Evolutionary conservation across 1,140 invertebrate species (phyloP).

Genomic region (Thaumatotibia leucotreta): DNA sequence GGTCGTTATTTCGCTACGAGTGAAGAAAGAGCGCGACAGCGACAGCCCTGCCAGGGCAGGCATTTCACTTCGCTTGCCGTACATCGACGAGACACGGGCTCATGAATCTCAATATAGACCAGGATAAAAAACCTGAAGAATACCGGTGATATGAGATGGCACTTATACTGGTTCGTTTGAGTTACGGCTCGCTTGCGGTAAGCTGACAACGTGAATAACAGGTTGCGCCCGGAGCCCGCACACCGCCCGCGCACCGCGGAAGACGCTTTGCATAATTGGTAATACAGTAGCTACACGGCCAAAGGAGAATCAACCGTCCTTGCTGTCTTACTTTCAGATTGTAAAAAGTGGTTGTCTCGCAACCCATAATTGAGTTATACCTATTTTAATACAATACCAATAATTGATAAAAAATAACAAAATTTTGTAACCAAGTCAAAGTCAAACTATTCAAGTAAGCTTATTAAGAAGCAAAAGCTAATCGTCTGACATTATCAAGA

Average conservation of each 20-base stretch:
- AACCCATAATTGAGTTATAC: not conserved
- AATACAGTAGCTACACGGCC: slow-evolving; percentile 53
- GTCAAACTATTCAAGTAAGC: no score
- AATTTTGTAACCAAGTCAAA: no score
- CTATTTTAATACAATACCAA: no score
- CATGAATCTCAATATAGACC: not conserved
- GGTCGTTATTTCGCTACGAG: slow-evolving; percentile 74
- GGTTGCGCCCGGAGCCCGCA: slow-evolving; percentile 47
- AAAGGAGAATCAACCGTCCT: not conserved
- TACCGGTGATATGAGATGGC: not conserved
- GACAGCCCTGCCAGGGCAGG: slow-evolving; percentile 36
- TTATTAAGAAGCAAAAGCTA: no score
- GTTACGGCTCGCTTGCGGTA: not conserved
- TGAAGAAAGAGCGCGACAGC: slow-evolving; percentile 73
- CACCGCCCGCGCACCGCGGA: slow-evolving; percentile 54
- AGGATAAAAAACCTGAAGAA: not conserved
- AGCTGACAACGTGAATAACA: not conserved
- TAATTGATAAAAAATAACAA: not conserved
- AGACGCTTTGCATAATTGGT: slow-evolving; percentile 73
- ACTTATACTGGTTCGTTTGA: not conserved
- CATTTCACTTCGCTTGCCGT: not conserved
- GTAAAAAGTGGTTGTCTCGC: not conserved
- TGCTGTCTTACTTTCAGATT: not conserved
- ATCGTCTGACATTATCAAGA: no score
- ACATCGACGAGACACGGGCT: not conserved